A percentile compares a stretch with the other conserved stretches of the same genome.
Conservation (phyloP, 2,797 vertebrate species). For the Columba guinea region DNA sequence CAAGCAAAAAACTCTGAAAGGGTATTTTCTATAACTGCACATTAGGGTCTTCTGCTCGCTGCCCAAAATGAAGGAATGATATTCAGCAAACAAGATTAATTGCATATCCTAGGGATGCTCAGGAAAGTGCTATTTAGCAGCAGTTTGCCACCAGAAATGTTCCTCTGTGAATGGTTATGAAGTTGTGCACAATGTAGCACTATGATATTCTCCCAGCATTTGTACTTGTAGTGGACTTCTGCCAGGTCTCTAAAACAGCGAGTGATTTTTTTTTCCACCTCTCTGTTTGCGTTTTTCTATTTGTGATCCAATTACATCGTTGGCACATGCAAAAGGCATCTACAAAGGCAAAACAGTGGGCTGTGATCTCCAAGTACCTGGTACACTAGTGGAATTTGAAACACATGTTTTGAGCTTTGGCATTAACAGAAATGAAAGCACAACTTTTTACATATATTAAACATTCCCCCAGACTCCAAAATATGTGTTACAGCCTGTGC, state of each 20-base stretch:
- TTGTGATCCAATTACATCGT: background rate
- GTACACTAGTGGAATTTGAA: background rate
- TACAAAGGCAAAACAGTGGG: conserved; percentile 27
- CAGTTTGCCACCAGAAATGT: background rate
- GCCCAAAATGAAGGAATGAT: background rate
- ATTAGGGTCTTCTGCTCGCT: background rate
- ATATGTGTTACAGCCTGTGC: background rate
- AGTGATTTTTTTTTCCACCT: background rate
- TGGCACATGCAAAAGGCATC: background rate
- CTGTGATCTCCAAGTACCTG: conserved; percentile 4
- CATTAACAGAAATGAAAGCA: conserved; percentile 25
- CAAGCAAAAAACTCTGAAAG: conserved; percentile 43
- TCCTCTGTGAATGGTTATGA: background rate
- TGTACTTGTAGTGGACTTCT: background rate
- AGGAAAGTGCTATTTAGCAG: background rate
- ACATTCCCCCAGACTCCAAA: conserved; percentile 9
- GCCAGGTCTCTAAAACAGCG: background rate
- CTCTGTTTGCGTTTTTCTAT: background rate
- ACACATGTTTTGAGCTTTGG: conserved; percentile 10
- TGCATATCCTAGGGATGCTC: background rate
- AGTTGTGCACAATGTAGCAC: background rate
- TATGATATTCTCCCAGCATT: background rate
- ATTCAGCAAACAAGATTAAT: conserved; percentile 7
- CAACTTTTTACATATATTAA: background rate
- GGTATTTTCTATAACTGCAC: background rate